Base-by-base conservation (phyloP, 2,113 vertebrate species). In the Ardeotis arabs region DNA sequence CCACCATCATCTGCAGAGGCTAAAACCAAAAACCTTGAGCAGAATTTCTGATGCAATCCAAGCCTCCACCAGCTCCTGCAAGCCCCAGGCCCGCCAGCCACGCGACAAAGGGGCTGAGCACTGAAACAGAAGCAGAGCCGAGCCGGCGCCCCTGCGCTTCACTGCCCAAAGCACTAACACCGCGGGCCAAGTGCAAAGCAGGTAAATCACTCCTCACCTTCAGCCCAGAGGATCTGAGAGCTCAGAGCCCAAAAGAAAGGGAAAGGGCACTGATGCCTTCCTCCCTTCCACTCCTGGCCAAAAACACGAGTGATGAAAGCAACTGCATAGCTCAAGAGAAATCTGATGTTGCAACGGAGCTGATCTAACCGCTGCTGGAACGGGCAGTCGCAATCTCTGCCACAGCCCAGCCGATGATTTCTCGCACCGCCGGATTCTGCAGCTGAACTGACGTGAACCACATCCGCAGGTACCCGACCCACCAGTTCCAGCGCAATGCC, bases 381-480 rank as follows among this genome's bases (percentile, higher is more conserved):
- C 0, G 7, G 63, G 56, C 62, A 58, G 35, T 15, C 41, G 12
- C 7, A 0, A 7, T 35, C 69, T 10, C 63, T 28, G 63, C 37
- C 50, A 4, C 2, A 19, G n/a, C 49, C 73, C 78, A 52, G 59
- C 35, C 9, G 0, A 11, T 4, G 7, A 24, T 7, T 86, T 55
- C 59, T 64, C 23, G n/a, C 35, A 6, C 49, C 14, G n/a, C 5
- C 67, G 1, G 1, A 21, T 0, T 11, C 0, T 19, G 49, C 55
- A 55, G 90, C 52, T 28, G 6, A 75, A 31, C 4, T 1, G 8
- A 21, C 3, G 22, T 12, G 15, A 76, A 19, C 11, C 31, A 8
- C 56, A 17, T 14, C 39, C 7, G 31, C 67, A 4, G 6, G 17
- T 5, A 33, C 45, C 68, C 5, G 52, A 22, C 6, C 27, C 87